Percentiles rank a stretch among this genome's conserved stretches.
Evolutionary conservation across 2,888 invertebrate species (phyloP).

Genomic region (Calameuta idolon): DNA sequence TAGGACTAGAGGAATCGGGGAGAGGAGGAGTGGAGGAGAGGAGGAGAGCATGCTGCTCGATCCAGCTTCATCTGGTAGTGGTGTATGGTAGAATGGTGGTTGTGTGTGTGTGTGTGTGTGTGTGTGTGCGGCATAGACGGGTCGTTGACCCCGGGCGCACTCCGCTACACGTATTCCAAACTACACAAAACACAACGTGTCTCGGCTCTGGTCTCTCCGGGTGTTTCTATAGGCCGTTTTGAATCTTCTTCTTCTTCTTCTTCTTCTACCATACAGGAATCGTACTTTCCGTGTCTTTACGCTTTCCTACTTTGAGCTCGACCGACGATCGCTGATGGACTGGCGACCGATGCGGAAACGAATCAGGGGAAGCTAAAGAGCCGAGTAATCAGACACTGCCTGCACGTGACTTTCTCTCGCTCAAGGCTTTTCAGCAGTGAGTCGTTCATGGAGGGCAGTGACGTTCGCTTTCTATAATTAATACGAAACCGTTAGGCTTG

Average conservation of each 20-base stretch:
- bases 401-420: constrained; percentile 45
- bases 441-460: constrained; percentile 24
- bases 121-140: constrained; percentile 56
- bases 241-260: constrained; percentile 30
- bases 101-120: constrained; percentile 31
- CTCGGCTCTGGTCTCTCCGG: constrained; percentile 26
- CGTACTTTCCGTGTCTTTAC: not conserved
- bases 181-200: constrained; percentile 57
- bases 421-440: constrained; percentile 13
- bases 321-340: not conserved
- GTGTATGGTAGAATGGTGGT: constrained; percentile 47
- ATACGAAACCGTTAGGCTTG: constrained; percentile 31
- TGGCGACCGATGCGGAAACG: constrained; percentile 8
- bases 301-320: not conserved
- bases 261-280: not conserved
- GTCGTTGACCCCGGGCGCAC: constrained; percentile 61
- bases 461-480: constrained; percentile 43
- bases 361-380: constrained; percentile 10
- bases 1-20: not conserved
- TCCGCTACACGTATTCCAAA: constrained; percentile 59
- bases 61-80: constrained; percentile 57
- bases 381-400: constrained; percentile 12
- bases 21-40: constrained; percentile 9
- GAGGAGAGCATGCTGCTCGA: constrained; percentile 26
- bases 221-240: constrained; percentile 48